A percentile compares a stretch with the other conserved stretches of the same genome.
These are phyloP conservation scores for Bovichtus variegatus DNA, from an alignment of 2,797 vertebrate species.

Conservation along the genomic window DNA sequence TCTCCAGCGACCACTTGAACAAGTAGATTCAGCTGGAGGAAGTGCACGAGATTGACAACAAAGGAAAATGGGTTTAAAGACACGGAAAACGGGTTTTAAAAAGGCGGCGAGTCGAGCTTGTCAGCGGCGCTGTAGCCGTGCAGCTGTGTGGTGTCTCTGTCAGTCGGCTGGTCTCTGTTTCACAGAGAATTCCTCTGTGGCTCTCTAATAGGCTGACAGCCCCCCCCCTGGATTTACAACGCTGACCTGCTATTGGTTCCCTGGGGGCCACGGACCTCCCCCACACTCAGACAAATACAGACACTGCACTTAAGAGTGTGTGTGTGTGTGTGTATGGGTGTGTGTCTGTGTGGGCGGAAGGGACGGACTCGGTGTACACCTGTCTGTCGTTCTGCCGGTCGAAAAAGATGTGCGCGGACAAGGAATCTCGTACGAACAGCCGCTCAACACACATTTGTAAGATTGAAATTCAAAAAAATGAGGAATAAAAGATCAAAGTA, in stretches of 20 bases:
- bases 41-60: slow-evolving; percentile 22
- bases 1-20: slow-evolving; percentile 19
- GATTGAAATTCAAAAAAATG: no score
- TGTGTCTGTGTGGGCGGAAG: slow-evolving; percentile 19
- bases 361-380: slow-evolving; percentile 42
- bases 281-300: slow-evolving; percentile 63
- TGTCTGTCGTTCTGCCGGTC: slow-evolving; percentile 38
- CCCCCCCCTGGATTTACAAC: slow-evolving; percentile 38
- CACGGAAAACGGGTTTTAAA: slow-evolving; percentile 15
- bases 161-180: slow-evolving; percentile 81
- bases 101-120: slow-evolving; percentile 47
- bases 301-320: slow-evolving; percentile 51
- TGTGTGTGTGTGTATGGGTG: neutral
- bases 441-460: slow-evolving; percentile 12
- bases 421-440: slow-evolving; percentile 25
- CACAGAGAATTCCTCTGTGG: slow-evolving; percentile 76
- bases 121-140: slow-evolving; percentile 62
- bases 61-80: slow-evolving; percentile 29
- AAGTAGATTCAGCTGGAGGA: slow-evolving; percentile 35
- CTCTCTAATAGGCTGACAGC: slow-evolving; percentile 75
- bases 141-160: slow-evolving; percentile 87
- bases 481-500: slow-evolving; percentile 30
- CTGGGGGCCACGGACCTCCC: slow-evolving; percentile 72
- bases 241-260: slow-evolving; percentile 74
- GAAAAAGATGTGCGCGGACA: slow-evolving; percentile 15